These are phyloP conservation scores for Phenacoccus solenopsis DNA, from an alignment of 1,140 invertebrate species.

Conservation along the genomic window DNA sequence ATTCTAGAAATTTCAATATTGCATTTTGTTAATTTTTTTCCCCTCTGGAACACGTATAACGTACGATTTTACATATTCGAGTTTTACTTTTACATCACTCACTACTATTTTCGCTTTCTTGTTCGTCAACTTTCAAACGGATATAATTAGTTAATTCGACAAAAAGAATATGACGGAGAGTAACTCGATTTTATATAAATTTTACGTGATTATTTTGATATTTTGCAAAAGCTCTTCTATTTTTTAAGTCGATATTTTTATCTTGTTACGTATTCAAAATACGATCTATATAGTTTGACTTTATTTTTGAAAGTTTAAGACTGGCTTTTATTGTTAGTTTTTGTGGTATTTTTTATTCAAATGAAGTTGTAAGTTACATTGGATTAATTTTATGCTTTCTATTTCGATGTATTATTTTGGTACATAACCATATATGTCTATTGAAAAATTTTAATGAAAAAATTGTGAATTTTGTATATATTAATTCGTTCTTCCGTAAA, in stretches of 20 bases:
- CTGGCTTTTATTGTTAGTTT: slow-evolving; percentile 2
- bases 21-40: not conserved
- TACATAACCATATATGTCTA: not conserved
- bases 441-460: not conserved
- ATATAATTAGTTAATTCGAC: too few species aligned
- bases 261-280: not conserved
- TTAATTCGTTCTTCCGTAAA: slow-evolving; percentile 9
- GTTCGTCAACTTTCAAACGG: not conserved
- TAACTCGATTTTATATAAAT: not conserved
- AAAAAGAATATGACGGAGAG: too few species aligned
- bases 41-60: not conserved
- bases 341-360: slow-evolving; percentile 3
- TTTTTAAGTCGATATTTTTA: not conserved
- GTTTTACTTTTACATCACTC: not conserved
- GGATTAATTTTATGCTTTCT: not conserved
- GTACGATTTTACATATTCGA: not conserved
- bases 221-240: slow-evolving; percentile 2
- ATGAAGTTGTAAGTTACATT: not conserved
- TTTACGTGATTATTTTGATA: slow-evolving; percentile 3
- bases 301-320: not conserved
- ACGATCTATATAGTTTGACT: slow-evolving; percentile 2
- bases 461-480: slow-evolving; percentile 9
- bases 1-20: not conserved
- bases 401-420: not conserved
- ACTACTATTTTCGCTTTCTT: not conserved